A percentile compares a stretch with the other conserved stretches of the same genome.
phyloP scores from a whole-genome alignment of 2,797 vertebrate species.

The Poeciliopsis turneri region DNA sequence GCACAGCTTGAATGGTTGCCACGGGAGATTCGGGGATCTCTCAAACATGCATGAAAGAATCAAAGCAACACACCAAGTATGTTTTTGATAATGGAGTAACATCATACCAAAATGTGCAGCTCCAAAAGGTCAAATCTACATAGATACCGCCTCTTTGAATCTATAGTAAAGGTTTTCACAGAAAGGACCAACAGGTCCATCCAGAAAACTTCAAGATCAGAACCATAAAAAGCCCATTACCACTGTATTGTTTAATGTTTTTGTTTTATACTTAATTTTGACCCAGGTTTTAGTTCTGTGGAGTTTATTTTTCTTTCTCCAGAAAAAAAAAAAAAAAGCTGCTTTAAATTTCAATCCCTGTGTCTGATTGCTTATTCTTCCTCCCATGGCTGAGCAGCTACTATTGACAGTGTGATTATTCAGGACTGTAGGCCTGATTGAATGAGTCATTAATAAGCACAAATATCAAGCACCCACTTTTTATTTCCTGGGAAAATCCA shows the following conservation, averaged over 20 bases:
- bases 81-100: no score
- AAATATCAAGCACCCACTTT: slow-evolving; percentile 30
- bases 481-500: slow-evolving; percentile 39
- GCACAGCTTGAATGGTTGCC: no score
- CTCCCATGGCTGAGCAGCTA: slow-evolving; percentile 13
- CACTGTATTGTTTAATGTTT: no score
- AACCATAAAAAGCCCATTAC: neutral
- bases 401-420: slow-evolving; percentile 36
- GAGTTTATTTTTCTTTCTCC: neutral
- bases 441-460: slow-evolving; percentile 39
- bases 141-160: neutral
- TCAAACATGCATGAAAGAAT: no score
- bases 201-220: neutral
- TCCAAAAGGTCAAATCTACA: no score
- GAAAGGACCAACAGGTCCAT: neutral
- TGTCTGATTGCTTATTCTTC: slow-evolving; percentile 37
- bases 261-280: neutral
- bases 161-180: slow-evolving; percentile 15
- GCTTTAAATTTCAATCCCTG: slow-evolving; percentile 8
- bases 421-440: slow-evolving; percentile 36
- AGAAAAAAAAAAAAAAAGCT: neutral
- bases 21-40: no score
- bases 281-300: neutral
- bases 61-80: no score
- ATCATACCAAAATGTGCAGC: no score